Evolutionary conservation across 2,797 vertebrate genomes (phyloP).

Genomic region (Onychomys leucogaster): DNA sequence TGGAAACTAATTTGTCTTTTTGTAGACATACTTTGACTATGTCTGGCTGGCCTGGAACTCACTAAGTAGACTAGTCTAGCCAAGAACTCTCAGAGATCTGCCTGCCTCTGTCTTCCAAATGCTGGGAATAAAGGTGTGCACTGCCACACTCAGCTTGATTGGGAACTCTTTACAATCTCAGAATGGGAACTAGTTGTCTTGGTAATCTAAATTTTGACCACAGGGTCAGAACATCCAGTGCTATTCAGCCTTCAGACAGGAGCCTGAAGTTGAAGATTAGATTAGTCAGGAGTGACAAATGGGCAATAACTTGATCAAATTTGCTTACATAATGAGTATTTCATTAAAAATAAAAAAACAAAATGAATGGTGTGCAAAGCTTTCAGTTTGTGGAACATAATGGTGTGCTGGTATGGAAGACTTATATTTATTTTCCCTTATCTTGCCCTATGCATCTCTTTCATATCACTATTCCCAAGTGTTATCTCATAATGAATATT

Average conservation of each 20-base stretch:
- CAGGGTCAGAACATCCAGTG: background rate
- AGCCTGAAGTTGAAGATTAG: background rate
- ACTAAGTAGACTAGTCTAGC: background rate
- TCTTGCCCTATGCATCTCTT: background rate
- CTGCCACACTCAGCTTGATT: background rate
- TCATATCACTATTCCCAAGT: background rate
- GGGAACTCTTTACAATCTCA: background rate
- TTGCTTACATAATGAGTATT: background rate
- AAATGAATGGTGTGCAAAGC: background rate
- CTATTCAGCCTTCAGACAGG: background rate
- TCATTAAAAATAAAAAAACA: background rate
- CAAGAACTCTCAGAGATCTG: background rate
- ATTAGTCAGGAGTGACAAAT: background rate
- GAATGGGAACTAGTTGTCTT: background rate
- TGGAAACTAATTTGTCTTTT: background rate
- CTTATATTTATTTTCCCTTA: accelerated
- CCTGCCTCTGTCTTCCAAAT: background rate
- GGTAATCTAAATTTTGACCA: background rate
- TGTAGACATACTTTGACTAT: background rate
- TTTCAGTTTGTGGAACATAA: background rate
- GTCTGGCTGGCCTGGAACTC: background rate
- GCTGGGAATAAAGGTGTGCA: background rate
- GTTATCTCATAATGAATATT: background rate
- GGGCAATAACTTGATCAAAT: background rate
- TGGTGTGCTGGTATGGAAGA: background rate